Base-by-base conservation (phyloP, 2,888 invertebrate species). In the Hetaerina titia region DNA sequence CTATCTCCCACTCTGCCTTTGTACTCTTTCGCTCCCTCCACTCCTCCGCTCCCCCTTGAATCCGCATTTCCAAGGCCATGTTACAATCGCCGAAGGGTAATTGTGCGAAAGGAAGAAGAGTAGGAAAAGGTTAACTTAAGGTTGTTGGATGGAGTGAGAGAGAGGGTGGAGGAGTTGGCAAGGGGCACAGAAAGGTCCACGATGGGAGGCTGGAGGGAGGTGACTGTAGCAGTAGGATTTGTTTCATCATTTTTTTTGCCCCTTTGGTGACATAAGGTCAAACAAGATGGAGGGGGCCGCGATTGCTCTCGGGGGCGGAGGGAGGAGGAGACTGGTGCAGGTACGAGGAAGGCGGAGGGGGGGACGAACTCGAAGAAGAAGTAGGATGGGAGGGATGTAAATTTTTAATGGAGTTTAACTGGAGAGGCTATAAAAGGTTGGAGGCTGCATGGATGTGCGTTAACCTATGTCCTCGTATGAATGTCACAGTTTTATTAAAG, bases 101-200 rank as follows among this genome's bases (percentile, higher is more conserved):
- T 81, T 81, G 81, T 15, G 81, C 81, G 15, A 81, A 22, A 81
- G 13, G 25, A n/a, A 81, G 81, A 31, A 81, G 81, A 31, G n/a
- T n/a, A 69, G 31, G 22, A 31, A 81, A 81, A 81, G 81, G 81
- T 81, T 81, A 81, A 81, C 81, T 81, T 31, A 81, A 81, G 81
- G 31, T 31, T 81, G 81, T 81, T n/a, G 81, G 81, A 15, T 5
- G 25, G 25, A 13, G 81, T 81, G 31, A 6, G 31, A 8, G 74
- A 81, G 74, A 81, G 22, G 13, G 81, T n/a, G 22, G 69, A 69
- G 81, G 60, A 15, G 60, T 81, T 81, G 11, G 81, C 25, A 31
- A 31, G 13, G 19, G 19, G 81, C 25, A 9, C 25, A 2, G 81
- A 81, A 81, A 81, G 31, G 81, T 25, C 81, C 31, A 31, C 25